Evolutionary conservation across 2,113 vertebrate species (phyloP).

Genomic region (Balaenoptera acutorostrata): DNA sequence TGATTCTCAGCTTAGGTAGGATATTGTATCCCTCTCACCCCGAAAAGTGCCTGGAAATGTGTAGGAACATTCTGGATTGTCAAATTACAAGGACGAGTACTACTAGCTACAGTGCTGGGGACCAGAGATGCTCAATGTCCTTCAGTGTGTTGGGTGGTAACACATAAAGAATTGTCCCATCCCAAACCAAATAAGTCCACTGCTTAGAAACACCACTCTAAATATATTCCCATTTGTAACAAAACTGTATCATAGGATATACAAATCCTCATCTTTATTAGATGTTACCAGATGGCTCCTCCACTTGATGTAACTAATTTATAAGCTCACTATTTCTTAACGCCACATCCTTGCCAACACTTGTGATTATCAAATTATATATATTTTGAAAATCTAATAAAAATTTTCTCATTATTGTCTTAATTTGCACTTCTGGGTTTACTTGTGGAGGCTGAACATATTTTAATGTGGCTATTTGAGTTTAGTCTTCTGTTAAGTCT

Average conservation of each 20-base stretch:
- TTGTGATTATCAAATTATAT: neutral
- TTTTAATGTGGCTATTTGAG: neutral
- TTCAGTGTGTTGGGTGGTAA: neutral
- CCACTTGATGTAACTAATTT: neutral
- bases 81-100: neutral
- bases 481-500: neutral
- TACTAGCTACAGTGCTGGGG: neutral
- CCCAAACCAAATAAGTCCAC: neutral
- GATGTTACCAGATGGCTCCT: neutral
- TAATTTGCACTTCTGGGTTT: neutral
- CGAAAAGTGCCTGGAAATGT: neutral
- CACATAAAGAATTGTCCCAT: neutral
- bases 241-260: neutral
- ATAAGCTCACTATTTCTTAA: neutral
- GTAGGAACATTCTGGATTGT: neutral
- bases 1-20: neutral
- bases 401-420: neutral
- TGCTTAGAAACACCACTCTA: neutral
- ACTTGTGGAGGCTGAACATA: neutral
- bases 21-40: neutral
- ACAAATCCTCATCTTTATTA: neutral
- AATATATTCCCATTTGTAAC: neutral
- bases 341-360: neutral
- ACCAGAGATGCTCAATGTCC: neutral
- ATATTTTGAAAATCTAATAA: neutral